These are phyloP conservation scores for Lypha dubia DNA, from an alignment of 2,888 invertebrate genomes.

Conservation along the genomic window DNA sequence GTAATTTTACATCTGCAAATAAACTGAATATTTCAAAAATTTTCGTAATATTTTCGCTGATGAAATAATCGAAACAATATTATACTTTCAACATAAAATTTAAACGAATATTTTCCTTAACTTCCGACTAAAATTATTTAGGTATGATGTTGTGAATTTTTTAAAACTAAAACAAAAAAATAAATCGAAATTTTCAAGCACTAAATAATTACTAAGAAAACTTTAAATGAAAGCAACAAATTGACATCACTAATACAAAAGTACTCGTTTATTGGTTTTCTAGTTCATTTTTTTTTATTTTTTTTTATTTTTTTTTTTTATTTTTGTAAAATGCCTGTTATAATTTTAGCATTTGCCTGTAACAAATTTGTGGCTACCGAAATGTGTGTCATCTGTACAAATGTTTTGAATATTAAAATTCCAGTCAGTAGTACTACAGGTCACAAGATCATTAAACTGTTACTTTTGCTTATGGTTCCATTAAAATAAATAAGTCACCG, in stretches of 20 bases:
- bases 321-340: too few relatives aligned
- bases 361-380: neutral
- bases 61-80: too few relatives aligned
- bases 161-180: neutral
- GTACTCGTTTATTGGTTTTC: neutral
- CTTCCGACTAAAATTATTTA: too few relatives aligned
- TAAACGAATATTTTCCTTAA: too few relatives aligned
- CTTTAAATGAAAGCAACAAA: neutral
- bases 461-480: conserved; percentile 23
- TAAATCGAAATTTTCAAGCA: neutral
- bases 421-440: conserved; percentile 42
- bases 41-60: too few relatives aligned
- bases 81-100: too few relatives aligned
- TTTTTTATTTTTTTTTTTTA: too few relatives aligned
- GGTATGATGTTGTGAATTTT: too few relatives aligned
- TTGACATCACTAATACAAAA: neutral
- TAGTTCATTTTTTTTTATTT: too few relatives aligned
- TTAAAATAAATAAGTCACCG: conserved; percentile 19
- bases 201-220: neutral
- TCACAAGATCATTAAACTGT: conserved; percentile 61
- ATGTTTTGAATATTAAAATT: conserved; percentile 42
- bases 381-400: conserved; percentile 30
- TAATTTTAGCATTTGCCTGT: neutral
- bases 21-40: too few relatives aligned
- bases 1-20: too few relatives aligned